A percentile compares a stretch with the other conserved stretches of the same genome.
These are phyloP conservation scores for Synanthedon tipuliformis DNA, from an alignment of 2,888 invertebrate genomes.

Conservation along the genomic window DNA sequence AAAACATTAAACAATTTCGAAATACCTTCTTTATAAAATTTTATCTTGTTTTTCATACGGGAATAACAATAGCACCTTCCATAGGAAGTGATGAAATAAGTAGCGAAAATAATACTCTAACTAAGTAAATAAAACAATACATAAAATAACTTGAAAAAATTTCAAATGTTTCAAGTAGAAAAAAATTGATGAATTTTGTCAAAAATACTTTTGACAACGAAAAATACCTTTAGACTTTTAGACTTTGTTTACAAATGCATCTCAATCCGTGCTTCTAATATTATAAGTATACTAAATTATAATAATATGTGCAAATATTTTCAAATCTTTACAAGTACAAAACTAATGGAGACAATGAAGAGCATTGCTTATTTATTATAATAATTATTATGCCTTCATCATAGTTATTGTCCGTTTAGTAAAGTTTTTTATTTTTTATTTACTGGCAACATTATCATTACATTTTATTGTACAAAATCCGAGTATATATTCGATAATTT, in stretches of 20 bases:
- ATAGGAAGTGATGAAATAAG: slow-evolving; percentile 26
- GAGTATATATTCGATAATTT: background rate
- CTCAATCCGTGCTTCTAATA: background rate
- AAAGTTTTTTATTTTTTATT: background rate
- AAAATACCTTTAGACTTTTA: background rate
- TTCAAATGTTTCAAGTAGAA: background rate
- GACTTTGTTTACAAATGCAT: background rate
- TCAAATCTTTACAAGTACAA: background rate
- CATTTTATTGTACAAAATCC: background rate
- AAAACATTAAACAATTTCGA: slow-evolving; percentile 1
- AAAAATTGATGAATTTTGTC: background rate
- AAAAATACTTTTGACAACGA: too few species aligned
- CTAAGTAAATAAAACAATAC: background rate
- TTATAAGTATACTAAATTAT: background rate
- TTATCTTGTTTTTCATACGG: background rate
- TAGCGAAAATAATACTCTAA: background rate
- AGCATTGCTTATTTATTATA: background rate
- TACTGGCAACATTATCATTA: background rate
- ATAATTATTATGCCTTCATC: background rate
- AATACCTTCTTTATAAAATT: slow-evolving; percentile 2
- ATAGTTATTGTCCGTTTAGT: background rate
- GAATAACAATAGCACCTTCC: slow-evolving; percentile 35
- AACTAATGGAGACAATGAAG: background rate
- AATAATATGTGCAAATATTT: background rate
- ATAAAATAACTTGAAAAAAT: background rate